Evolutionary conservation across 2,797 vertebrate genomes (phyloP).

Genomic region (Hyperoplus immaculatus): DNA sequence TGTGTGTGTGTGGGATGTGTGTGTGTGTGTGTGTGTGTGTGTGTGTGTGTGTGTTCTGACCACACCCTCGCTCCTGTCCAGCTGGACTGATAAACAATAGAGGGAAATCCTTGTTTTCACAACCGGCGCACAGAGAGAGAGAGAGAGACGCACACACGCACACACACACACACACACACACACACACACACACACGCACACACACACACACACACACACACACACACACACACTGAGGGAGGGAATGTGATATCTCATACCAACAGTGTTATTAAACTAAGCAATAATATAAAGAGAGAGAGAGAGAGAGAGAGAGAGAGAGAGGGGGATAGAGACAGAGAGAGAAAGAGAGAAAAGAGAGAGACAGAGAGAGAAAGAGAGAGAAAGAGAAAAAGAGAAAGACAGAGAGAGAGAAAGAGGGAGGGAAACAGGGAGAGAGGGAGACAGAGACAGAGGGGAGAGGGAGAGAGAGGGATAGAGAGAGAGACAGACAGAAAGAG

Average conservation of each 20-base stretch:
- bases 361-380: not conserved
- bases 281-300: conserved; percentile 11
- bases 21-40: conserved; percentile 47
- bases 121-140: conserved; percentile 55
- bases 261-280: conserved; percentile 18
- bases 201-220: no score
- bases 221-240: not conserved
- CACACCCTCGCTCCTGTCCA: conserved; percentile 77
- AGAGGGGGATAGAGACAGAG: not conserved
- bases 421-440: conserved; percentile 23
- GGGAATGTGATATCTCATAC: conserved; percentile 38
- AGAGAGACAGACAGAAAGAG: no score
- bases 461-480: conserved; percentile 25
- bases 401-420: not conserved
- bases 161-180: no score
- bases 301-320: not conserved
- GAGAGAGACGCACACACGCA: not conserved
- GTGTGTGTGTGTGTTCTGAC: conserved; percentile 53
- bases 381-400: not conserved
- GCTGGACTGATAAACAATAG: conserved; percentile 84
- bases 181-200: no score
- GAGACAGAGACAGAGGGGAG: conserved; percentile 1
- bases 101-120: conserved; percentile 88
- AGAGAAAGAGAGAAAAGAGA: not conserved
- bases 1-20: conserved; percentile 31